phyloP scores from a whole-genome alignment of 2,888 invertebrate species.

The Oligia latruncula region DNA sequence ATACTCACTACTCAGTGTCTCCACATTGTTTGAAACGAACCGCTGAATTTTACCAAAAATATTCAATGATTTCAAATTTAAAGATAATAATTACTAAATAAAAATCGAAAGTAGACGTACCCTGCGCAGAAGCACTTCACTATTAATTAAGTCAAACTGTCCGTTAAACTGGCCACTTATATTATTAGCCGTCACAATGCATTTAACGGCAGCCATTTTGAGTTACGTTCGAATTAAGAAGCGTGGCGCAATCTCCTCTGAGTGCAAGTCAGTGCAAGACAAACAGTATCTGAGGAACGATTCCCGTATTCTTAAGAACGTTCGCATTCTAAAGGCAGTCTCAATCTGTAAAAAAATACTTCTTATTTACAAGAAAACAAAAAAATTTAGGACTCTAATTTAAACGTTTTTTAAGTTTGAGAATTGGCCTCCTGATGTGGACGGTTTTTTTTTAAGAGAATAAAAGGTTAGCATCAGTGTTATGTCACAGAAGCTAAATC shows the following conservation, averaged over 20 bases:
- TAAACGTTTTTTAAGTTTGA: not conserved
- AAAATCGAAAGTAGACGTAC: conserved; percentile 74
- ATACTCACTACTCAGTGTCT: not conserved
- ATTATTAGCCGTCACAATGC: conserved; percentile 86
- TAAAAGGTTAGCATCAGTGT: not conserved
- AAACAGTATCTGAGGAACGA: not conserved
- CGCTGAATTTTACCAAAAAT: conserved; percentile 47
- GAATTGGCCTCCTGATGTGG: not conserved
- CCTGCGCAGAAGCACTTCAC: conserved; percentile 76
- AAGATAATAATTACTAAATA: conserved; percentile 53
- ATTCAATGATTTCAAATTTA: conserved; percentile 39
- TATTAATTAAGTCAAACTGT: conserved; percentile 83
- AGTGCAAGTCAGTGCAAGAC: not conserved
- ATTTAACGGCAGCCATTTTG: conserved; percentile 83
- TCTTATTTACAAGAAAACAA: not conserved
- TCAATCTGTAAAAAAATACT: not conserved
- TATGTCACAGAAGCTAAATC: not conserved
- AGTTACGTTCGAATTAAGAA: conserved; percentile 61
- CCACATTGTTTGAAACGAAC: conserved; percentile 50
- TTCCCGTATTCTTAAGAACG: not conserved
- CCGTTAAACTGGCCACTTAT: conserved; percentile 83
- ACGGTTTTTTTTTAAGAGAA: not conserved
- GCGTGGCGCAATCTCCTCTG: conserved; percentile 43
- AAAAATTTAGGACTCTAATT: not conserved
- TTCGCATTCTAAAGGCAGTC: not conserved